Evolutionary conservation across 2,888 invertebrate species (phyloP).

Genomic region (Cheilosia vernalis): DNA sequence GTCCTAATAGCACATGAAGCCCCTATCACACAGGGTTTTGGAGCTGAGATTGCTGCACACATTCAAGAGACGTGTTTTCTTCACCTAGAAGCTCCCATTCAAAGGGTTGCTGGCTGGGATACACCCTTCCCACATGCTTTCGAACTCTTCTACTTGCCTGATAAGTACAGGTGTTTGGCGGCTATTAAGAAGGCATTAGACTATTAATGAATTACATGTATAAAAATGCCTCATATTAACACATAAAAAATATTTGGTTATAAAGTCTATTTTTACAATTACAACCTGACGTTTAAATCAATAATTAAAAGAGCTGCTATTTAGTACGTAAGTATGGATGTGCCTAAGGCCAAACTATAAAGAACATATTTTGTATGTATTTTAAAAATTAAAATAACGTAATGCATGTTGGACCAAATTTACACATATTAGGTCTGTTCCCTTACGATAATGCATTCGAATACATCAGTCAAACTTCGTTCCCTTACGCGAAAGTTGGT

Average conservation of each 20-base stretch:
- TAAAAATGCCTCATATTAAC: background rate
- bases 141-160: conserved; percentile 98
- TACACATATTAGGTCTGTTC: too few relatives aligned
- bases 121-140: conserved; percentile 98
- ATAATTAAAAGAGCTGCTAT: too few relatives aligned
- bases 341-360: too few relatives aligned
- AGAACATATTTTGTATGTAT: too few relatives aligned
- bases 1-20: conserved; percentile 97
- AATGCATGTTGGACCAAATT: too few relatives aligned
- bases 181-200: conserved; percentile 90
- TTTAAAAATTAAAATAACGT: too few relatives aligned
- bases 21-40: conserved; percentile 97
- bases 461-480: too few relatives aligned
- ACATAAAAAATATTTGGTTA: background rate
- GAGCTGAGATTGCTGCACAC: conserved; percentile 96
- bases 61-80: conserved; percentile 98
- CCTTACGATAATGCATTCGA: too few relatives aligned
- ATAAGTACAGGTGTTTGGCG: conserved; percentile 95
- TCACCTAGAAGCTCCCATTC: conserved; percentile 95
- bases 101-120: conserved; percentile 95
- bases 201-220: conserved; percentile 84
- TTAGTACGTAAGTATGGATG: too few relatives aligned
- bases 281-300: too few relatives aligned
- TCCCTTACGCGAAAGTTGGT: too few relatives aligned
- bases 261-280: too few relatives aligned